Conservation (phyloP, 1,140 invertebrate species). For the Dendroctonus valens region DNA sequence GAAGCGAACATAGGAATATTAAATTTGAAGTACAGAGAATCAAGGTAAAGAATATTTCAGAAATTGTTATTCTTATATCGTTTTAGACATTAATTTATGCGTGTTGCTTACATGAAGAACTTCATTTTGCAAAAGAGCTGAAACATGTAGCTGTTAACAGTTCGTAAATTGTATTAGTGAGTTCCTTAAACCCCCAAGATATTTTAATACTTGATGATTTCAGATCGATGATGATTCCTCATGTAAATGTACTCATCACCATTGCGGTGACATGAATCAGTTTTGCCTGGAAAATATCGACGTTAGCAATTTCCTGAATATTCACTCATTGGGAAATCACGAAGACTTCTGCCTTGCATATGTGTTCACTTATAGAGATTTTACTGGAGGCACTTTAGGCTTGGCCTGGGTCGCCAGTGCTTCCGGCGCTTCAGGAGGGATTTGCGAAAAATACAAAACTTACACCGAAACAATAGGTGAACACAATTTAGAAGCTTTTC, state of each 20-base stretch:
- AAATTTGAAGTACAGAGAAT: constrained; percentile 98
- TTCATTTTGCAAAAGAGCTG: too few species aligned
- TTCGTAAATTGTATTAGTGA: too few species aligned
- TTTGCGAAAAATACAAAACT: constrained; percentile 97
- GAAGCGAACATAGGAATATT: constrained; percentile 85
- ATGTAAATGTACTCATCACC: constrained; percentile 63
- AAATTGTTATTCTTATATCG: constrained; percentile 1
- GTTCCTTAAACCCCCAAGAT: neutral
- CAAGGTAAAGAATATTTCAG: constrained; percentile 62
- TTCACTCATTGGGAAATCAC: constrained; percentile 95
- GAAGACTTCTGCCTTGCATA: constrained; percentile 98
- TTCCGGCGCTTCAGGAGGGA: constrained; percentile 94
- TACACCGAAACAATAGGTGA: constrained; percentile 89
- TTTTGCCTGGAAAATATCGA: constrained; percentile 98
- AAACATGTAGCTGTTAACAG: too few species aligned
- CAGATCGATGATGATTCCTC: constrained; percentile 87
- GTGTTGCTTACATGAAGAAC: too few species aligned
- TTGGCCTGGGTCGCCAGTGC: constrained; percentile 98
- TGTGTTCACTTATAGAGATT: constrained; percentile 88
- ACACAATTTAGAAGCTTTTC: neutral
- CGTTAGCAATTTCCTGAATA: constrained; percentile 98
- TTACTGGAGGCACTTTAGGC: constrained; percentile 58
- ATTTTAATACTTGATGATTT: neutral
- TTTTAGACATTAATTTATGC: neutral
- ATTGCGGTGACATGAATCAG: constrained; percentile 75